A percentile compares a stretch with the other conserved stretches of the same genome.
phyloP scores from a whole-genome alignment of 2,113 vertebrate species.

The Saccopteryx bilineata region DNA sequence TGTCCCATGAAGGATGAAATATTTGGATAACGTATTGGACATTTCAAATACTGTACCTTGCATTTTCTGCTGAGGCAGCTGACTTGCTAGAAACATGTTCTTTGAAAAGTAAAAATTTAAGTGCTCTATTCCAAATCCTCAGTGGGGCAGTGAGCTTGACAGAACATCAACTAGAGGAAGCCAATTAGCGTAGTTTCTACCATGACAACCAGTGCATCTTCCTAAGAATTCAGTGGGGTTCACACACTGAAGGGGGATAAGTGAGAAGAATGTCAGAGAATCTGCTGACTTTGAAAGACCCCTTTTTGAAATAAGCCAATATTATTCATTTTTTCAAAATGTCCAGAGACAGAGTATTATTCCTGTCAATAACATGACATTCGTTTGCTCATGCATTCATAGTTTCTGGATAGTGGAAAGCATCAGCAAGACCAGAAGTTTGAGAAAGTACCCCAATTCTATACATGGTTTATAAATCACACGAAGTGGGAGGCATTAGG shows the following conservation, averaged over 20 bases:
- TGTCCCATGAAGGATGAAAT: slow-evolving; percentile 67
- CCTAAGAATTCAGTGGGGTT: slow-evolving; percentile 50
- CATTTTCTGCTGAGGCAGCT: slow-evolving; percentile 76
- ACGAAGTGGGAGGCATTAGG: neutral
- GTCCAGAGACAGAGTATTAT: slow-evolving; percentile 35
- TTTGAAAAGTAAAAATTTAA: slow-evolving; percentile 79
- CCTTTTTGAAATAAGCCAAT: slow-evolving; percentile 74
- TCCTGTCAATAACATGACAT: slow-evolving; percentile 76
- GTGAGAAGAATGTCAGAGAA: slow-evolving; percentile 72
- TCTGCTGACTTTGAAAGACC: slow-evolving; percentile 11
- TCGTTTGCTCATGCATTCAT: slow-evolving; percentile 59
- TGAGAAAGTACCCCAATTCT: slow-evolving; percentile 20
- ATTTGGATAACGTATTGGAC: slow-evolving; percentile 59
- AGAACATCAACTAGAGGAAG: slow-evolving; percentile 75
- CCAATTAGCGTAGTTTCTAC: slow-evolving; percentile 84
- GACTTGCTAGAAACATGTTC: slow-evolving; percentile 48
- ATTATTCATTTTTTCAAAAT: slow-evolving; percentile 68
- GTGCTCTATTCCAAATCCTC: slow-evolving; percentile 76
- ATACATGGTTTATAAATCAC: slow-evolving; percentile 23
- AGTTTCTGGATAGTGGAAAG: slow-evolving; percentile 45
- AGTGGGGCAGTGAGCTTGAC: slow-evolving; percentile 75
- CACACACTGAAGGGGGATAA: slow-evolving; percentile 39
- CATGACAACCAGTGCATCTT: slow-evolving; percentile 80
- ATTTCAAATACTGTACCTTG: slow-evolving; percentile 42
- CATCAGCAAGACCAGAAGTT: slow-evolving; percentile 21